Evolutionary conservation across 2,797 vertebrate genomes (phyloP).

Genomic region (Protosalanx chinensis): DNA sequence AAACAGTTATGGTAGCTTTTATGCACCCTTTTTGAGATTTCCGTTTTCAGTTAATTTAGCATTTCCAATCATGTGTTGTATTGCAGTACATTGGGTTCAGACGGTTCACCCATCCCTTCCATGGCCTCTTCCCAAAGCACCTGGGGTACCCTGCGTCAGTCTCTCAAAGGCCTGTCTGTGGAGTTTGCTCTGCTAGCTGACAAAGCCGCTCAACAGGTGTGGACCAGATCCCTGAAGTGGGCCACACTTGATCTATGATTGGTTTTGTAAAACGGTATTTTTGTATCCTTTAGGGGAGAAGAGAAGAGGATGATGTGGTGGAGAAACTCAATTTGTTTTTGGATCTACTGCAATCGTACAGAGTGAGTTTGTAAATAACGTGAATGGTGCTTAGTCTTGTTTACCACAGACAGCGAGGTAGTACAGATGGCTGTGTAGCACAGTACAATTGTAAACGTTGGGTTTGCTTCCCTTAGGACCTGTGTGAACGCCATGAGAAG

Average conservation of each 20-base stretch:
- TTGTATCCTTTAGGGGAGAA: conserved; percentile 77
- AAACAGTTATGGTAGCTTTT: background rate
- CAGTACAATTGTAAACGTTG: background rate
- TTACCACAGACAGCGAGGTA: no score
- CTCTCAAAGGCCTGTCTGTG: conserved; percentile 89
- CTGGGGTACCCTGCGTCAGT: conserved; percentile 86
- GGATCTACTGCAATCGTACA: conserved; percentile 95
- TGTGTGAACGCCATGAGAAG: conserved; percentile 97
- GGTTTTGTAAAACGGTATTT: conserved; percentile 34
- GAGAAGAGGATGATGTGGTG: conserved; percentile 95
- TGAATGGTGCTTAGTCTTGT: no score
- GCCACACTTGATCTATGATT: conserved; percentile 6
- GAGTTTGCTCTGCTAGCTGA: conserved; percentile 91
- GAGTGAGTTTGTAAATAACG: conserved; percentile 73
- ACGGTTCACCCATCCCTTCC: conserved; percentile 82
- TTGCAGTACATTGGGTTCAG: conserved; percentile 85
- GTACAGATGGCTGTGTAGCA: no score
- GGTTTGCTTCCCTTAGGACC: conserved; percentile 72
- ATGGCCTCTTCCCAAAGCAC: conserved; percentile 83
- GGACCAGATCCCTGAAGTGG: conserved; percentile 17
- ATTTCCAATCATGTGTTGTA: conserved; percentile 21
- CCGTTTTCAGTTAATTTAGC: background rate
- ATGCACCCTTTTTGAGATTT: background rate
- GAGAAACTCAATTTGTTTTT: conserved; percentile 95
- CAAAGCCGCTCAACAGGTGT: conserved; percentile 93